phyloP scores from a whole-genome alignment of 2,113 vertebrate species.

The Oxygymnocypris stewartii region DNA sequence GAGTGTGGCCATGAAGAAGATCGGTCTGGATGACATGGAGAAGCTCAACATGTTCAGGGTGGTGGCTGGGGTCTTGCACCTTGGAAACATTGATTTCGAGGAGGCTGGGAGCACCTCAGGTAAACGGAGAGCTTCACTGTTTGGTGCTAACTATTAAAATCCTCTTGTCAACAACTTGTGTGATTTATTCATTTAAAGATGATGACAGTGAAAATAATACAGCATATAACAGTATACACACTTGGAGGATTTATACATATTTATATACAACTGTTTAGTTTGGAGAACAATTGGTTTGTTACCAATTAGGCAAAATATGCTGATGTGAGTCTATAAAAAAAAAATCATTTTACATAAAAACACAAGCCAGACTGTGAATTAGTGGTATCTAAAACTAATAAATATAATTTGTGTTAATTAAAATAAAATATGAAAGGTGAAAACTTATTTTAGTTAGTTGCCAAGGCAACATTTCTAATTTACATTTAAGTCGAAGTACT shows the following conservation, averaged over 20 bases:
- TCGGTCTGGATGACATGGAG: conserved; percentile 90
- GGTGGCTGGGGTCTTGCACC: conserved; percentile 94
- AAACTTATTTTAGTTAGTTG: too few species aligned
- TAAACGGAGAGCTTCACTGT: conserved; percentile 56
- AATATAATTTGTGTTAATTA: not conserved
- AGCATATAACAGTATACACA: not conserved
- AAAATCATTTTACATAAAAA: not conserved
- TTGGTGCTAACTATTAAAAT: too few species aligned
- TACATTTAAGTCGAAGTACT: not conserved
- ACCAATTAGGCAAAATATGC: not conserved
- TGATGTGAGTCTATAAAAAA: not conserved
- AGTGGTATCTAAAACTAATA: not conserved
- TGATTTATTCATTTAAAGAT: too few species aligned
- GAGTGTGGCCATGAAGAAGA: conserved; percentile 96
- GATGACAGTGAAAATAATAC: too few species aligned
- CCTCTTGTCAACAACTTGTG: too few species aligned
- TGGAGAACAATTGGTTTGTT: not conserved
- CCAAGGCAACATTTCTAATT: too few species aligned
- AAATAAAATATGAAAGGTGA: not conserved
- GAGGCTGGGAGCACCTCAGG: conserved; percentile 96
- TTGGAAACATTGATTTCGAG: conserved; percentile 98
- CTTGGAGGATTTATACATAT: not conserved
- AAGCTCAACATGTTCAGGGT: conserved; percentile 96
- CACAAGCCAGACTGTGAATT: not conserved
- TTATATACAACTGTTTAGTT: not conserved